Base-by-base conservation (phyloP, 2,113 vertebrate species). In the Euleptes europaea region DNA sequence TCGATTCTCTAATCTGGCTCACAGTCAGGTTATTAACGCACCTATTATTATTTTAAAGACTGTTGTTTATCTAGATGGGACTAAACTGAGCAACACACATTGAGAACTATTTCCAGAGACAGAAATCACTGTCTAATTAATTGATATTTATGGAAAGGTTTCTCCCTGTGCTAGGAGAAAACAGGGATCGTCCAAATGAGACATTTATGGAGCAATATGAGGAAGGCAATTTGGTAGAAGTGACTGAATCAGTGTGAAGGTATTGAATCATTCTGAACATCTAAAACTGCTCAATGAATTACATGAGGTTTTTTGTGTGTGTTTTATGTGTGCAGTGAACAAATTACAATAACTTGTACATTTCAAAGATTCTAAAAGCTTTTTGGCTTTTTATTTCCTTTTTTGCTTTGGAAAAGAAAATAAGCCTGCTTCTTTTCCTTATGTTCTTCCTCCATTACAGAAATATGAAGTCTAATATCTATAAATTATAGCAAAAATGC, bases 81-180 rank as follows among this genome's bases (percentile, higher is more conserved):
- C 57, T 26, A 74, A 71, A 79, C 65, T 63, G 57, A 67, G 71
- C 80, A 78, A 26, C 1, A 65, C 40, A 49, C 0, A 5, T 84
- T 28, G 9, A 12, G 79, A 42, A 79, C 51, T 75, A 23, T 66
- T 35, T 72, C 78, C 89, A 71, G 49, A 73, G 31, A 38, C 28
- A 82, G 33, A 54, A 73, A 72, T 71, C 17, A 28, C 51, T 6
- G 60, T 90, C 28, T 78, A 79, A 78, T 82, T 82, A 84, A 78
- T 40, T 82, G 86, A 78, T 89, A 79, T 70, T 33, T 84, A 4
- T 33, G 69, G 1, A n/a, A 8, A 73, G 83, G 83, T 35, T 73
- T 82, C 75, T 44, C 87, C 2, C 83, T 35, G 5, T 87, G 28
- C 71, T 51, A 71, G 83, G 70, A 72, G 84, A 63, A 10, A 86